Evolutionary conservation across 2,888 invertebrate species (phyloP).

Genomic region (Caenorhabditis japonica): DNA sequence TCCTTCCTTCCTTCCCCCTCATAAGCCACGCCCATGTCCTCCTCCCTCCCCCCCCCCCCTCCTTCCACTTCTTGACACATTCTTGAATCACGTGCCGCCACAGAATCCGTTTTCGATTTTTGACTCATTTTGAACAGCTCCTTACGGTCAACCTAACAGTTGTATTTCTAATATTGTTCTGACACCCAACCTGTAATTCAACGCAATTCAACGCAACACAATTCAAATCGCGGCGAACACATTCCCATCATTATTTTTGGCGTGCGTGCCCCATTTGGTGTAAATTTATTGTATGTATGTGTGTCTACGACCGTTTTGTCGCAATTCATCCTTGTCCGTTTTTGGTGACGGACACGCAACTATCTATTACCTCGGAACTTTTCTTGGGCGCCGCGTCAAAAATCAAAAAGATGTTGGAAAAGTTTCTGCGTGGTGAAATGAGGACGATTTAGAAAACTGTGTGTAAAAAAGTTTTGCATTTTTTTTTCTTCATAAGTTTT

Average conservation of each 20-base stretch:
- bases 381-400: too few relatives aligned
- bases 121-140: too few relatives aligned
- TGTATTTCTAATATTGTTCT: too few relatives aligned
- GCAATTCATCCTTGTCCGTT: slow-evolving; percentile 28
- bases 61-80: slow-evolving; percentile 1
- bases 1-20: not conserved
- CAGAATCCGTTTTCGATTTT: too few relatives aligned
- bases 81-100: slow-evolving; percentile 2
- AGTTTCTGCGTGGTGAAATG: too few relatives aligned
- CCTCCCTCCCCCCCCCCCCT: slow-evolving; percentile 19
- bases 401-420: too few relatives aligned
- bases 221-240: slow-evolving; percentile 3
- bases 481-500: slow-evolving; percentile 17
- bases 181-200: too few relatives aligned
- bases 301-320: slow-evolving; percentile 42
- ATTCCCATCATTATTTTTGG: slow-evolving; percentile 39
- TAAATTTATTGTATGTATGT: slow-evolving; percentile 28
- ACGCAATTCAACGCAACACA: too few relatives aligned
- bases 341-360: too few relatives aligned
- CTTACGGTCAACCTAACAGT: too few relatives aligned
- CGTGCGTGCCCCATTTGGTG: slow-evolving; percentile 50
- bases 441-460: too few relatives aligned
- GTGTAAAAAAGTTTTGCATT: slow-evolving; percentile 24
- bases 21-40: not conserved
- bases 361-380: too few relatives aligned